Evolutionary conservation across 2,113 vertebrate species (phyloP), one percentile per base, ranked within the genome.

Genomic region (Ictalurus furcatus): DNA sequence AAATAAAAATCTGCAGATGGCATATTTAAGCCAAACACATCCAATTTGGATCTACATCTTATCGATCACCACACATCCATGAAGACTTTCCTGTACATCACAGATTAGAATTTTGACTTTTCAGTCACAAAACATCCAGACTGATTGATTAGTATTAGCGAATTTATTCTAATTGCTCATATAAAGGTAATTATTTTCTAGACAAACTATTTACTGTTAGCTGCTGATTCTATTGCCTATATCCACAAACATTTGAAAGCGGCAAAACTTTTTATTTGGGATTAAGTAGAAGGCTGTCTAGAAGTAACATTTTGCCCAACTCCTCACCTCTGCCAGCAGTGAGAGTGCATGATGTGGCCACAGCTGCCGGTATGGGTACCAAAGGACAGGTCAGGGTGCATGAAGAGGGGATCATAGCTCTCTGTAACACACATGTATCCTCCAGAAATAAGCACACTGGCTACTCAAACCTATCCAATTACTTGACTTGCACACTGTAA

Each of bases 271-370:
- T 13, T 48, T 28, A 52, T 54, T n/a, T 30, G 0, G 25, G 54
- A 34, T 21, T 25, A 6, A 63, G 6, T 6, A 44, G 6, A 16
- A 23, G 30, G 1, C 34, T 34, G 16, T 58, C 13, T 40, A 7
- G 9, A n/a, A 56, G 44, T 16, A 1, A 52, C 17, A 37, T 56
- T 61, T 58, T 37, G 21, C 25, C 23, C 17, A 30, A 21, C 14
- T 67, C 3, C 91, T 89, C 94, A 99, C 98, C 98, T 99, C 93
- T 99, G 98, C 98, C 98, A 99, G 93, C 98, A 99, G 93, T 98
- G 97, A 80, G 98, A 97, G 6, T 99, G 98, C 98, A 99, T 99
- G 90, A 98, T 96, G 90, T 99, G 98, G 74, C 98, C 98, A 94
- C 98, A 99, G 96, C 98, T 99, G 86, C 98, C 97, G 0, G 97